Evolutionary conservation across 2,888 invertebrate species (phyloP), one percentile per base, ranked within the genome.

Genomic region (Acleris literana): DNA sequence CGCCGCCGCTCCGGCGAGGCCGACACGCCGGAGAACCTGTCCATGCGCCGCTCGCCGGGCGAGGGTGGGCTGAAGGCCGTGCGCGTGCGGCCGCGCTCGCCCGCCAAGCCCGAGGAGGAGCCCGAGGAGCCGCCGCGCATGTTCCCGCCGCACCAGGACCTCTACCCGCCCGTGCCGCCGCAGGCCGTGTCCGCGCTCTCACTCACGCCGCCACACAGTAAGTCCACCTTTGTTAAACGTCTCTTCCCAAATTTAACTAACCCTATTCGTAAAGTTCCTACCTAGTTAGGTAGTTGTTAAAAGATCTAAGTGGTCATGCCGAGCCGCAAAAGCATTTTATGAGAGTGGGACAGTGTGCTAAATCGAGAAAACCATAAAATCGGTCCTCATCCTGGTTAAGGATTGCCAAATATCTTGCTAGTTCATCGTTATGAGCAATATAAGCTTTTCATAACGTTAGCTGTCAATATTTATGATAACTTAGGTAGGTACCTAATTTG

Each of bases 121-220:
- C 86, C 82, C 1, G 85, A 93, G 67, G 86, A 93, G 73, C 94
- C 93, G 59, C 94, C 94, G 70, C 86, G 88, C 70, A 90, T 93
- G 86, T 93, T 91, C 83, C 86, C 88, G 74, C 90, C 92, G 73
- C 93, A 93, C 74, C 94, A 94, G 83, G 90, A 96, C 83, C 94
- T 95, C 85, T 96, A 95, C 90, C 95, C 96, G 71, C 95, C 95
- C 65, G 95, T 96, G 91, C 90, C 90, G 57, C 88, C 90, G 18
- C 94, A 95, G 56, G 95, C 96, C 49, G 94, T 96, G 74, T 94
- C 96, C 68, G 96, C 96, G 65, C 90, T 97, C 73, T 94, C 96
- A 48, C 92, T 97, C 82, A 96, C 97, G 74, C 96, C 97, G 77
- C 96, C 97, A 66, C 97, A 97, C 93, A 95, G 95, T 94, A 92